Conservation (phyloP, 2,888 invertebrate genomes). For the Synanthedon tipuliformis region DNA sequence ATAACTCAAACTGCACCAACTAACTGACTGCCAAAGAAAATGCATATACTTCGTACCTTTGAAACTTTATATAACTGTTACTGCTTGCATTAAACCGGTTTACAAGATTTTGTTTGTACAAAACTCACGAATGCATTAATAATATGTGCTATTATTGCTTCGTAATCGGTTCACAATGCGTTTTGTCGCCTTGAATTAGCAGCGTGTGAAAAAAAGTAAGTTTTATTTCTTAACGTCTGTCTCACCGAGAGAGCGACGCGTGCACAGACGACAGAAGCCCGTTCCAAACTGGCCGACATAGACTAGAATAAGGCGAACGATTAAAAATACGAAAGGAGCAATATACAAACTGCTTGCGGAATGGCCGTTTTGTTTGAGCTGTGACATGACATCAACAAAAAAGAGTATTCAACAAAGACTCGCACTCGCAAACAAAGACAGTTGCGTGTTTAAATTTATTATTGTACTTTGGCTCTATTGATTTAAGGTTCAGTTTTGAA, state of each 20-base stretch:
- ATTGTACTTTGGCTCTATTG: too few species aligned
- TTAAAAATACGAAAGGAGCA: background rate
- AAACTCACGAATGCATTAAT: slow-evolving; percentile 11
- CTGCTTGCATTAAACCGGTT: slow-evolving; percentile 27
- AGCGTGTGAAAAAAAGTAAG: slow-evolving; percentile 14
- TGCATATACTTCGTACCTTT: slow-evolving; percentile 19
- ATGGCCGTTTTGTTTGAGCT: background rate
- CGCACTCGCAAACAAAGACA: too few species aligned
- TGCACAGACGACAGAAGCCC: slow-evolving; percentile 22
- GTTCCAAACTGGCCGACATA: slow-evolving; percentile 23
- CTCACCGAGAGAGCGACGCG: slow-evolving; percentile 10
- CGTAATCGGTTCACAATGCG: slow-evolving; percentile 7
- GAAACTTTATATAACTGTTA: slow-evolving; percentile 51
- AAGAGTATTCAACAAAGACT: too few species aligned
- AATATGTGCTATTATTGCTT: slow-evolving; percentile 3
- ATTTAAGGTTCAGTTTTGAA: too few species aligned
- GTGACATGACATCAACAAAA: background rate
- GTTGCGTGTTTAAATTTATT: too few species aligned
- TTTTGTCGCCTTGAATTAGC: slow-evolving; percentile 13
- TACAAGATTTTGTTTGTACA: slow-evolving; percentile 4
- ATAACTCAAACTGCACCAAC: slow-evolving; percentile 16
- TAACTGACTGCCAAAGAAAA: slow-evolving; percentile 40
- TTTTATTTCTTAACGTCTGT: slow-evolving; percentile 1
- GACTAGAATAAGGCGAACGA: background rate
- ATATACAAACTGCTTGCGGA: too few species aligned